Percentiles rank a stretch among this genome's conserved stretches.
These are phyloP conservation scores for Coregonus suidteri DNA, from an alignment of 2,797 vertebrate genomes.

Conservation along the genomic window DNA sequence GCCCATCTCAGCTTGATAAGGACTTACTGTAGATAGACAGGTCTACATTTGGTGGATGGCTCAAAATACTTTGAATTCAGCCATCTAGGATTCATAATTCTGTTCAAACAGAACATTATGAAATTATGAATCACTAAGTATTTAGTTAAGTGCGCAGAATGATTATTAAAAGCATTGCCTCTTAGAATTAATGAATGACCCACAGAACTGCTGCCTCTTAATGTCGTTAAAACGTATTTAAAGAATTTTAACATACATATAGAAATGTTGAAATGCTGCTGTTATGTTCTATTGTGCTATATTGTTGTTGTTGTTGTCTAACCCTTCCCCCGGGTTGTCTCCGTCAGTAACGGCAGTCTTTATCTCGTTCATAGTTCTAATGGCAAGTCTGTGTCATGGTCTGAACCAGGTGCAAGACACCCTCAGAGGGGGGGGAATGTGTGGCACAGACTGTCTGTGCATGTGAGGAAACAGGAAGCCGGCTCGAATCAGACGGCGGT, in stretches of 20 bases:
- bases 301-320: slow-evolving; percentile 57
- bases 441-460: slow-evolving; percentile 99
- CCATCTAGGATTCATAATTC: slow-evolving; percentile 71
- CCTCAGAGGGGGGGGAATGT: slow-evolving; percentile 92
- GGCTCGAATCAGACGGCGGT: slow-evolving; percentile 98
- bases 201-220: slow-evolving; percentile 39
- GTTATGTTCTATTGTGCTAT: slow-evolving; percentile 56
- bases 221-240: slow-evolving; percentile 38
- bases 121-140: slow-evolving; percentile 70
- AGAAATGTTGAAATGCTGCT: slow-evolving; percentile 71
- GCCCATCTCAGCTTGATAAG: slow-evolving; percentile 40
- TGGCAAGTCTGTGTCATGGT: slow-evolving; percentile 99
- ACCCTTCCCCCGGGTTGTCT: slow-evolving; percentile 60
- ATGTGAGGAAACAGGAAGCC: slow-evolving; percentile 97
- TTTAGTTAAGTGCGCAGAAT: slow-evolving; percentile 50
- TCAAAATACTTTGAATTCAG: slow-evolving; percentile 38
- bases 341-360: slow-evolving; percentile 85
- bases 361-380: slow-evolving; percentile 99
- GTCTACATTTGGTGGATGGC: slow-evolving; percentile 45
- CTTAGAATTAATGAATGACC: slow-evolving; percentile 33
- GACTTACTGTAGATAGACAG: slow-evolving; percentile 6
- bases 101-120: slow-evolving; percentile 73
- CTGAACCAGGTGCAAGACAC: slow-evolving; percentile 99
- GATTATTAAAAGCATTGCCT: slow-evolving; percentile 32
- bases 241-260: slow-evolving; percentile 65